Conservation (phyloP, 2,113 vertebrate genomes). For the Vulpes lagopus region DNA sequence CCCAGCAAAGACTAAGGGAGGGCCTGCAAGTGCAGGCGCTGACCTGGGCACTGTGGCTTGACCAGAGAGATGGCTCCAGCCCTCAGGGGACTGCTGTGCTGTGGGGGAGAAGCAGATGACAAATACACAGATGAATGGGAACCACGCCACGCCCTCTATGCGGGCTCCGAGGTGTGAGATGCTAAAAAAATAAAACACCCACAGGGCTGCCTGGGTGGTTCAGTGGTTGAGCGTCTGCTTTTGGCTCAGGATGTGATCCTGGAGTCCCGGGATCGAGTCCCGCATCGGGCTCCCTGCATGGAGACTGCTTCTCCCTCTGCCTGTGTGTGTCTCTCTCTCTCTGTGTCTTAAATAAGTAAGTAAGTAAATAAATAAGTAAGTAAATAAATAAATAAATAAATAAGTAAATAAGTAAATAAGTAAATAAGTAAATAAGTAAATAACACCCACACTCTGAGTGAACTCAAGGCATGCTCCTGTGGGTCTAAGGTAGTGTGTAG, state of each 20-base stretch:
- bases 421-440: background rate
- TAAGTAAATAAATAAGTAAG: too few species aligned
- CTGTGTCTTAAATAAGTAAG: too few species aligned
- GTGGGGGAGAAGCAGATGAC: background rate
- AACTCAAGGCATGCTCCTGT: accelerated
- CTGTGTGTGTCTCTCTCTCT: too few species aligned
- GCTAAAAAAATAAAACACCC: background rate
- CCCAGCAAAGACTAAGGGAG: background rate
- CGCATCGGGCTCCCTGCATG: too few species aligned
- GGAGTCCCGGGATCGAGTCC: too few species aligned
- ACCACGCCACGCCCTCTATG: accelerated
- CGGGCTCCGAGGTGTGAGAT: background rate
- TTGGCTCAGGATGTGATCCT: too few species aligned
- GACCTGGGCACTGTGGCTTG: background rate
- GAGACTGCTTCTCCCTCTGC: too few species aligned
- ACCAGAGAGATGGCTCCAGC: too few species aligned
- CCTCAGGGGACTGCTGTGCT: background rate
- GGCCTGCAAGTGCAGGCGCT: background rate
- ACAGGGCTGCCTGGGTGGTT: too few species aligned
- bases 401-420: too few species aligned
- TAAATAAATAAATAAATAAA: background rate
- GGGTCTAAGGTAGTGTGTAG: background rate
- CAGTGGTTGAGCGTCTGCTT: too few species aligned
- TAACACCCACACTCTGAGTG: too few species aligned
- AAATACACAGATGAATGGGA: background rate